Conservation (phyloP, 2,797 vertebrate genomes). For the Trematomus bernacchii region DNA sequence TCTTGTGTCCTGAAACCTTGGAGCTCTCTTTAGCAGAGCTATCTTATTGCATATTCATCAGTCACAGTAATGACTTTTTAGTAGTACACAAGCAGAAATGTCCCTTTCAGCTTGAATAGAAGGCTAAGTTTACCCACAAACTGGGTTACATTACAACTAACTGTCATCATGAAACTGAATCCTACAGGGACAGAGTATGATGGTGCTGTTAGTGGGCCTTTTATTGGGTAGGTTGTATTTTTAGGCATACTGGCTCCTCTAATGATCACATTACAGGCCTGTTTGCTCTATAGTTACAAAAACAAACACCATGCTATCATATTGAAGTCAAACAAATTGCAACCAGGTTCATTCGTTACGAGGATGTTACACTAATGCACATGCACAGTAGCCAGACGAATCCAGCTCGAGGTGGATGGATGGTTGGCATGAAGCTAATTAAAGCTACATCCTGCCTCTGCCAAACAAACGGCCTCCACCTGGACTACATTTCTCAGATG, state of each 20-base stretch:
- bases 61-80: slow-evolving; percentile 54
- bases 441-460: slow-evolving; percentile 41
- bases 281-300: slow-evolving; percentile 44
- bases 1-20: slow-evolving; percentile 51
- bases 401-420: slow-evolving; percentile 47
- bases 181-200: slow-evolving; percentile 29
- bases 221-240: slow-evolving; percentile 55
- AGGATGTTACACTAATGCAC: slow-evolving; percentile 31
- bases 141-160: slow-evolving; percentile 56
- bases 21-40: slow-evolving; percentile 16
- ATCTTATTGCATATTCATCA: slow-evolving; percentile 59
- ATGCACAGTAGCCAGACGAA: slow-evolving; percentile 21
- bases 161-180: slow-evolving; percentile 60
- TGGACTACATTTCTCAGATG: slow-evolving; percentile 52
- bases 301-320: slow-evolving; percentile 47
- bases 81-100: slow-evolving; percentile 7
- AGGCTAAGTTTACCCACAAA: slow-evolving; percentile 48
- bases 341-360: slow-evolving; percentile 29
- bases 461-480: slow-evolving; percentile 51
- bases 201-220: slow-evolving; percentile 31
- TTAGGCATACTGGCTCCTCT: slow-evolving; percentile 44
- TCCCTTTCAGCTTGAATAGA: slow-evolving; percentile 37
- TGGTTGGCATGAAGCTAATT: slow-evolving; percentile 60
- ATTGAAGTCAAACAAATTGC: slow-evolving; percentile 45
- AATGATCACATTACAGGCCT: slow-evolving; percentile 61